Evolutionary conservation across 2,888 invertebrate genomes (phyloP), one percentile per base, ranked within the genome.

Genomic region (Rhamphomyia laevipes): DNA sequence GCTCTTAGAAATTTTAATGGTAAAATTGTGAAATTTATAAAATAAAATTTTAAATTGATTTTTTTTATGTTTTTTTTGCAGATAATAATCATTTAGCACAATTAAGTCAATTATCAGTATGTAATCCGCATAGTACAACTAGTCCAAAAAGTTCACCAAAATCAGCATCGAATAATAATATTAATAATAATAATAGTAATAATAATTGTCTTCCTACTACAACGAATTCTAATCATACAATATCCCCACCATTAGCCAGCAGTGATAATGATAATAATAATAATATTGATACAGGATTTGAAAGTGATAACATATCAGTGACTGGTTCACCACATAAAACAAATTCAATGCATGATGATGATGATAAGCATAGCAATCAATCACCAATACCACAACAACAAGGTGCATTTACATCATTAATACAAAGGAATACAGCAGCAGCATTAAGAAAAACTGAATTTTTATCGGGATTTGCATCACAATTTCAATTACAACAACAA

Each of bases 111-210:
- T 59, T 66, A 60, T 62, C 63, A 16, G 73, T 54, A 65, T 76
- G 74, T 73, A 75, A 70, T 60, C 81, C 82, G 33, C 82, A 83
- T 61, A 83, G 82, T 65, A 83, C 82, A 41, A 82, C 82, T 18
- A 82, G 83, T 55, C 83, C 83, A 0, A 79, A 78, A 58, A 77
- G 74, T 43, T 83, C 83, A 0, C 77, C 77, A 7, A 60, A 6
- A 59, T 60, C 35, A 62, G 62, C 1, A 9, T 59, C 57, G 47
- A 27, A 27, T 27, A 27, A 27, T 27, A 27, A 27, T 27, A 27
- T 7, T 40, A 40, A 40, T 18, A 21, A 40, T 18, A 40, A 40
- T 18, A 40, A 12, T 18, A 18, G 18, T 18, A 40, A 18, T 18
- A 40, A 18, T 40, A 48, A 45, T 46, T 47, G 52, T 18, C 49